Conservation (phyloP, 2,113 vertebrate species). For the Hippocampus barbouri region DNA sequence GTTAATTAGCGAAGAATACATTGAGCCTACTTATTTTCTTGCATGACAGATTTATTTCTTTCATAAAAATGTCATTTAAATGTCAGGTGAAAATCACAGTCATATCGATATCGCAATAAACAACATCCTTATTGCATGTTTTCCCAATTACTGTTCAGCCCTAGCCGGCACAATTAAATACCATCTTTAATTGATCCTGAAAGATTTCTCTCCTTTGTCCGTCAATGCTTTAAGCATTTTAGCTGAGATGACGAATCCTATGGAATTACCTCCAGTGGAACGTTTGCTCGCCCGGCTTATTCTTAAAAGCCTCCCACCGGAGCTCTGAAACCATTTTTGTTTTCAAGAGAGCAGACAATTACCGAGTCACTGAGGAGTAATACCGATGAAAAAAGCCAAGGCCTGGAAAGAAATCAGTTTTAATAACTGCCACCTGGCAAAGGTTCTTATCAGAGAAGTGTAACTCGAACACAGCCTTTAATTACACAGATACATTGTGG, state of each 20-base stretch:
- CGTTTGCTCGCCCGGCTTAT: conserved; percentile 35
- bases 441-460: conserved; percentile 24
- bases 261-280: conserved; percentile 32
- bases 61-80: no score
- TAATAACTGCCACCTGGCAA: conserved; percentile 37
- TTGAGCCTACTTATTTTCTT: no score
- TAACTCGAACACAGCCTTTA: conserved; percentile 30
- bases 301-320: conserved; percentile 46
- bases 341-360: conserved; percentile 41
- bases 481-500: conserved; percentile 28
- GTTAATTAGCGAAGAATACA: no score
- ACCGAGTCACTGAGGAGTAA: conserved; percentile 39
- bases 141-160: no score
- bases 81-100: no score
- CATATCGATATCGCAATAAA: no score
- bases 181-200: conserved; percentile 8
- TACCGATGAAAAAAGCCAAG: conserved; percentile 45
- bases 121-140: no score
- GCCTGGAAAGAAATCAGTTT: conserved; percentile 34
- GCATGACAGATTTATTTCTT: no score
- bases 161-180: not conserved
- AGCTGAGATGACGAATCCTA: conserved; percentile 44
- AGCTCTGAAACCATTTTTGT: conserved; percentile 46
- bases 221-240: conserved; percentile 34
- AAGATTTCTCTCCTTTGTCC: conserved; percentile 12